Base-by-base conservation (phyloP, 30 jellyfish, hydroid and myxozoan species). In the Chrysaora quinquecirrha region DNA sequence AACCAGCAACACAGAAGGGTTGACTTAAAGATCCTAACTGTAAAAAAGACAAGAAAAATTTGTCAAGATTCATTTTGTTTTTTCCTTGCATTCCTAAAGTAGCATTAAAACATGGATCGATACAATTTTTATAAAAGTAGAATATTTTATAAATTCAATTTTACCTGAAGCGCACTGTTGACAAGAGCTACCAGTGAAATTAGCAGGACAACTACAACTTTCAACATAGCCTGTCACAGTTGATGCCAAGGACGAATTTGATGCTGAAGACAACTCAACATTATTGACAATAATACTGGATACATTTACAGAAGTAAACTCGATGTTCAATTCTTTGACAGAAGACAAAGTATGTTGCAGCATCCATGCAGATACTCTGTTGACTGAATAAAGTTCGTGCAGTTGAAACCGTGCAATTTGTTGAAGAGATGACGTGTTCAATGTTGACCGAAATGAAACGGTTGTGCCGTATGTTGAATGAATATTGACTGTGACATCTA, bases 161-260 rank as follows among this genome's bases (percentile, higher is more conserved):
- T 70, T 43, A 90, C 97, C 97, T 54, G 80, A 30, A 0, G 96
- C 92, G 38, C 97, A 90, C 0, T 31, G 9, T 30, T 77, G 82
- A 58, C 97, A 90, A 1, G 97, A 90, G 50, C n/a, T 35, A 21
- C 97, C 97, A 18, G 96, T 90, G 81, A 73, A 90, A 60, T 82
- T 90, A 22, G 33, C 70, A 11, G 97, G 97, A 52, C 97, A 90
- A 18, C 83, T 48, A 70, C 97, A 90, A 22, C 76, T 68, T 70
- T 90, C 97, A 11, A 84, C 97, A 49, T 43, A 71, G 9, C 71
- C 21, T n/a, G 76, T 27, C 73, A 43, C 33, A 21, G 19, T 38
- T 1, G 86, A 43, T 0, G 87, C 49, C n/a, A 58, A 49, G 0
- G 35, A 23, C 56, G 73, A 61, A 71, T 25, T 83, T 19, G 87